Conservation (phyloP, 2,113 vertebrate species). For the Cnemophilus loriae region DNA sequence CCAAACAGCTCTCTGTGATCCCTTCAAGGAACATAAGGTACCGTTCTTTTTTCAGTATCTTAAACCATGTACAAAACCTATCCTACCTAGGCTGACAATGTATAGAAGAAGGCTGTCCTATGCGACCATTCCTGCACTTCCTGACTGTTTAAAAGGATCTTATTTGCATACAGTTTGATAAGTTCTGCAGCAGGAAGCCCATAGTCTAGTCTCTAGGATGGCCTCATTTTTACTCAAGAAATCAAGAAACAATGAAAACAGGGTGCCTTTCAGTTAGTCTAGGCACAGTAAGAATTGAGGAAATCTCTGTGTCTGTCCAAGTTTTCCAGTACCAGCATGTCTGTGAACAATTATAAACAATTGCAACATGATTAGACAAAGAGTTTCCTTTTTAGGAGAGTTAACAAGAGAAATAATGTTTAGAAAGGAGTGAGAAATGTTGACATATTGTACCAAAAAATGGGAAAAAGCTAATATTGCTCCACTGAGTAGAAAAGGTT, state of each 20-base stretch:
- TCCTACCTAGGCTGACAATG: too few species aligned
- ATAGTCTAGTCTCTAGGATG: neutral
- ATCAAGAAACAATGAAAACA: rapidly evolving
- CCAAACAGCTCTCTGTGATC: neutral
- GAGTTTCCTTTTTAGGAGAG: neutral
- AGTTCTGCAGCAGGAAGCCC: neutral
- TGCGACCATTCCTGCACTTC: neutral
- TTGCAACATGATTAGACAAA: neutral
- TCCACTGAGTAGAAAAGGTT: neutral
- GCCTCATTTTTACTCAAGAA: neutral
- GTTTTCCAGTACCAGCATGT: neutral
- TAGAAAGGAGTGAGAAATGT: neutral
- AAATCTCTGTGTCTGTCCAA: neutral
- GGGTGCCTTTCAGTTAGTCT: neutral
- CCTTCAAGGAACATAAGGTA: neutral
- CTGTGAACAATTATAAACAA: neutral
- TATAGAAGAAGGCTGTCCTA: neutral
- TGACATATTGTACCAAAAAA: neutral
- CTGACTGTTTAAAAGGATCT: neutral
- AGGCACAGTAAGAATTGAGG: neutral
- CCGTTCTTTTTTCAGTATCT: neutral
- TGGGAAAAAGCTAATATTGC: neutral
- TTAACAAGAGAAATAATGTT: neutral
- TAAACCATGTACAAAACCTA: neutral
- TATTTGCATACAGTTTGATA: neutral